phyloP scores from a whole-genome alignment of 2,888 invertebrate species.

The Apoderus coryli region DNA sequence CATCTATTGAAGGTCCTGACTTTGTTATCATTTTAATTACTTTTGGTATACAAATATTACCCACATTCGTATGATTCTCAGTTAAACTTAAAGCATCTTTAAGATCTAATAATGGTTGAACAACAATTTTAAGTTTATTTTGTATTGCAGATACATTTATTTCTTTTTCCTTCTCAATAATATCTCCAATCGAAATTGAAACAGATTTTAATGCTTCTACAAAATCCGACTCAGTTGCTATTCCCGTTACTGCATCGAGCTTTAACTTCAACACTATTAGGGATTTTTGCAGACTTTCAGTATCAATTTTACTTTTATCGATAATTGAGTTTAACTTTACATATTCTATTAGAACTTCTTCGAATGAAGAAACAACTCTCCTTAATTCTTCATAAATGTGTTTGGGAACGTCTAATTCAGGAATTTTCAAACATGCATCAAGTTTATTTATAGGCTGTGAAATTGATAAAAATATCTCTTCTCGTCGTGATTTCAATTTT shows the following conservation, averaged over 20 bases:
- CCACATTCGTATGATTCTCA: too few species aligned
- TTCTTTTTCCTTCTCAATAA: slow-evolving; percentile 12
- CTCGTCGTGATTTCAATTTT: slow-evolving; percentile 13
- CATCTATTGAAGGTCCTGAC: neutral
- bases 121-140: slow-evolving; percentile 12
- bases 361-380: slow-evolving; percentile 17
- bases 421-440: too few species aligned
- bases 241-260: slow-evolving; percentile 13
- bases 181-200: slow-evolving; percentile 11
- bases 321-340: slow-evolving; percentile 21
- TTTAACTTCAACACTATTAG: slow-evolving; percentile 12
- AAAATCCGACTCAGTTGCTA: slow-evolving; percentile 13
- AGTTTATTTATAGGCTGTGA: too few species aligned
- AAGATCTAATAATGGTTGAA: slow-evolving; percentile 12
- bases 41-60: too few species aligned
- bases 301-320: slow-evolving; percentile 12
- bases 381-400: slow-evolving; percentile 14
- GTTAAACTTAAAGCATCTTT: slow-evolving; percentile 9
- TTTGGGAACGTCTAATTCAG: slow-evolving; percentile 15
- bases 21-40: neutral
- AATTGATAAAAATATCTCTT: too few species aligned
- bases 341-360: slow-evolving; percentile 19
- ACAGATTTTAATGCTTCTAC: slow-evolving; percentile 17
- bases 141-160: slow-evolving; percentile 11
- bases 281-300: slow-evolving; percentile 10